A percentile compares a stretch with the other conserved stretches of the same genome.
Conservation (phyloP, 2,888 invertebrate genomes). For the Galeruca laticollis region DNA sequence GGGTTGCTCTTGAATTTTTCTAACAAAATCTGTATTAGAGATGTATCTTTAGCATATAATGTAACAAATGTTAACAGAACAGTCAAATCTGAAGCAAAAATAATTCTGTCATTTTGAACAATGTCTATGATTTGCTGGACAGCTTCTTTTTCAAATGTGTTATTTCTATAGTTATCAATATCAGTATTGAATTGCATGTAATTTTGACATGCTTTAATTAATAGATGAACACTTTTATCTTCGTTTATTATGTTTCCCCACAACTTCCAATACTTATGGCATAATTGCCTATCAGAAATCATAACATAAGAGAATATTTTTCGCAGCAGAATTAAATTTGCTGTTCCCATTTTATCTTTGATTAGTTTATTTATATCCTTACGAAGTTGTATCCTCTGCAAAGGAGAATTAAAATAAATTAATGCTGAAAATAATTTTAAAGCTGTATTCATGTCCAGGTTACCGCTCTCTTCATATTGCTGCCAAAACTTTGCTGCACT, state of each 20-base stretch:
- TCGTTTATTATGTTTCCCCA: conserved; percentile 61
- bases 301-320: conserved; percentile 68
- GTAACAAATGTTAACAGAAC: conserved; percentile 41
- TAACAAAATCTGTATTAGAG: conserved; percentile 56
- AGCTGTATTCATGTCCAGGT: conserved; percentile 48
- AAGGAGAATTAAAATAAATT: conserved; percentile 66
- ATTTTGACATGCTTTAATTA: conserved; percentile 66
- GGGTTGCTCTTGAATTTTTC: conserved; percentile 45
- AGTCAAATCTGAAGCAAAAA: conserved; percentile 65
- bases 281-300: conserved; percentile 66
- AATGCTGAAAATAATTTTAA: conserved; percentile 65
- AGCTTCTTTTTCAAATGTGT: conserved; percentile 66
- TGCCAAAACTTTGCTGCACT: conserved; percentile 63
- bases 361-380: conserved; percentile 61
- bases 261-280: conserved; percentile 68
- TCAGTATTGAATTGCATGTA: conserved; percentile 71
- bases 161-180: conserved; percentile 68
- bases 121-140: conserved; percentile 61
- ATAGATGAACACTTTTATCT: conserved; percentile 54
- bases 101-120: conserved; percentile 59
- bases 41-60: conserved; percentile 33
- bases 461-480: conserved; percentile 57
- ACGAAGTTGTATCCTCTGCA: conserved; percentile 64
- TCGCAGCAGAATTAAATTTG: conserved; percentile 62
- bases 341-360: conserved; percentile 56